Base-by-base conservation (phyloP, 2,888 invertebrate genomes). In the Malacosoma neustria region DNA sequence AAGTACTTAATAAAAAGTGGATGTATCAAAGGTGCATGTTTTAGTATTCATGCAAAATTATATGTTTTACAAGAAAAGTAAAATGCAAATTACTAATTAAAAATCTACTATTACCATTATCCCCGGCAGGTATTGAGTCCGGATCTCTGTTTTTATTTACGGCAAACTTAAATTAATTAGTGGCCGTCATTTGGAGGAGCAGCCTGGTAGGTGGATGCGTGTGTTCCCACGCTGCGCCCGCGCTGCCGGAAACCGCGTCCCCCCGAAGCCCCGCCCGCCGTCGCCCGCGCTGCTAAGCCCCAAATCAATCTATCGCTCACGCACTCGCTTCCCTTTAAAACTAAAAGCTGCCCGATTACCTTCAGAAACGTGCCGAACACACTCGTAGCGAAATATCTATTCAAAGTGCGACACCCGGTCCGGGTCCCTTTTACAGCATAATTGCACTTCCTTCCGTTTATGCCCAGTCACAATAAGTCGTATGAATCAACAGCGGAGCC, bases 141-240 rank as follows among this genome's bases (percentile, higher is more conserved):
- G 55, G 60, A 64, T 61, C 58, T 66, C 64, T 64, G 68, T 71
- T 73, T 72, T 72, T 72, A 68, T 63, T 58, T 58, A 60, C 49
- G 59, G 63, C 65, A 59, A 67, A 72, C 63, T 72, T 66, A 73
- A 76, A 82, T 80, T 84, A 84, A 84, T 84, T 81, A 81, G 79
- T 76, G 66, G 57, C 66, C 71, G 74, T 73, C 77, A 67, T 76
- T 74, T 75, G 68, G 70, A 71, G 67, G 67, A 74, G 64, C 59
- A 59, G 69, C 40, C 61, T 66, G 54, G 75, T 74, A 76, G 74
- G 77, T 74, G 69, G 72, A 74, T 72, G 75, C 64, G 60, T 53
- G 54, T 70, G 79, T 82, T 82, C 85, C 82, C 84, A 84, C 85
- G 85, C 67, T 74, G 76, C 72, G 76, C 72, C 66, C 61, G 73